Base-by-base conservation (phyloP, 2,888 invertebrate species). In the Apotomis capreana region DNA sequence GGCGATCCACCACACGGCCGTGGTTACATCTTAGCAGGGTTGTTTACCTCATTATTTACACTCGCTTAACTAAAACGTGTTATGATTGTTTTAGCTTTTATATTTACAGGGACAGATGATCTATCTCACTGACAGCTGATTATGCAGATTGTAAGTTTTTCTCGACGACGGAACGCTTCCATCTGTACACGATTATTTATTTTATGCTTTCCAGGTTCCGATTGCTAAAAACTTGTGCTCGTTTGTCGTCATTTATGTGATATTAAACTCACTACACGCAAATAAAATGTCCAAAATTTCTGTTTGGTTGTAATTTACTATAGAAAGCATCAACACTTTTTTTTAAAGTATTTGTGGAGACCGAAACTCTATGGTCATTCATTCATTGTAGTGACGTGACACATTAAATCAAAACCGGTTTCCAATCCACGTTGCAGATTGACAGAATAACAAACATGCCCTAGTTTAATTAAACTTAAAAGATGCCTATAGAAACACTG, bases 101-200 rank as follows among this genome's bases (percentile, higher is more conserved):
- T 93, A 93, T 93, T 92, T 93, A 93, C 93, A 91, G 89, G 87
- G 91, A 93, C 93, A 93, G 93, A 92, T 93, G 93, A 93, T 93
- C 90, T 91, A 87, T 89, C 89, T 93, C 91, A 91, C 89, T 94
- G 93, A 94, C 94, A 93, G 93, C 93, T 93, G 93, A 93, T 93
- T 93, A 93, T 93, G 93, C 91, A 92, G 92, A 93, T 90, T 91
- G 92, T 89, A 89, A 90, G 92, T 91, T 93, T 92, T 93, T 90
- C 91, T 90, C 83, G 84, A 87, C 85, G 88, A 89, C 90, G 88
- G 85, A 88, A 86, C 89, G 90, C 90, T 89, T 92, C 88, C 89
- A 92, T 91, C 83, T 86, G 89, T 85, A 85, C 84, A 84, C 81
- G 84, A 83, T 84, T 80, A 83, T 87, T 87, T 85, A 84, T 78